Base-by-base conservation (phyloP, 2,888 invertebrate species). In the Anticlea derivata region DNA sequence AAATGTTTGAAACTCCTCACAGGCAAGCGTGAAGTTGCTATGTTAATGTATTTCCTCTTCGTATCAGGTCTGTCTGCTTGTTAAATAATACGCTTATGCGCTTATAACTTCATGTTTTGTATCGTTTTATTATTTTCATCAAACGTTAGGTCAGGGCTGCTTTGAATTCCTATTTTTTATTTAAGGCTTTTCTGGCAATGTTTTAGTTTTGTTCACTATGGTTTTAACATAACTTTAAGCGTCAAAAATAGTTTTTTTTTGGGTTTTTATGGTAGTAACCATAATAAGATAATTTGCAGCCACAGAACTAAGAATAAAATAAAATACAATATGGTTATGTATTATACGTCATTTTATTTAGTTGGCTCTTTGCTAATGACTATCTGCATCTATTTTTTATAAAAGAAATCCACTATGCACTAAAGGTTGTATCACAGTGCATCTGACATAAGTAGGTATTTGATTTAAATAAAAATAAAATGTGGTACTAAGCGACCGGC, bases 41-140 rank as follows among this genome's bases (percentile, higher is more conserved):
- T 86, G 84, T 84, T 89, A 89, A 89, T 88, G 85, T 86, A 80
- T 87, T 86, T 84, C 78, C 83, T 78, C 85, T 86, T 86, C 86
- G 86, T 86, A 82, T 83, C 75, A 75, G 73, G 75, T 73, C 71
- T 77, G 76, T 73, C 78, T 83, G 78, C 77, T 75, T 70, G 79
- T 80, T 83, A 81, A 82, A 81, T 60, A 61, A 54, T 61, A 48
- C 56, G 59, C 52, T 59, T 60, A 63, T 58, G 58, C 56, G 59
- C 62, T 58, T 59, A 59, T 61, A 61, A 61, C 59, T 61, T 59
- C 40, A 55, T 59, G 59, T 59, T 53, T 50, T 55, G 60, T 61
- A 50, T 58, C 48, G 54, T 57, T 58, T 54, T 59, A 58, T 55
- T 53, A 56, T 59, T 48, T 57, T 57, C 45, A 50, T 53, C 41